Base-by-base conservation (phyloP, 2,113 vertebrate genomes). In the Syrrhaptes paradoxus region DNA sequence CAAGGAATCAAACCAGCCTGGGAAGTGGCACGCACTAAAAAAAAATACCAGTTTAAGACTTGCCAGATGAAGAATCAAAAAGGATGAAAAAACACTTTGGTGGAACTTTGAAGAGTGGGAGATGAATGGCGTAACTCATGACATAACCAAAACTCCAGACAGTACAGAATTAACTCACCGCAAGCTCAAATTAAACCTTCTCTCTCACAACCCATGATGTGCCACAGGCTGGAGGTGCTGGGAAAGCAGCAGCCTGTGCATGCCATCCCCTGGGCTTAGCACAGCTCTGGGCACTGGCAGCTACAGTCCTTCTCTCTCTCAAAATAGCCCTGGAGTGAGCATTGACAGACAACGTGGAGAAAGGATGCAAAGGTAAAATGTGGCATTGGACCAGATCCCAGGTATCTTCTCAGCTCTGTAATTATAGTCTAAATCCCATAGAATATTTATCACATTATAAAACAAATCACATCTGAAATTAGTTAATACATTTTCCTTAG, bases 351-450 rank as follows among this genome's bases (percentile, higher is more conserved):
- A 85, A 78, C 2, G 1, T 3, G 10, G 45, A 65, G 63, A 48
- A 28, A 5, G 21, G 9, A 45, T 4, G 9, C 57, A 59, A 49
- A 81, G 34, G 74, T 41, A 54, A 89, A 87, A 61, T 11, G 54
- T 65, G 78, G 32, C 31, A 6, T 38, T 95, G 77, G 93, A 72
- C 8, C 15, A 34, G 91, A 73, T 75, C 89, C 84, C 87, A 78
- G 54, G 45, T 52, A 46, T 43, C 89, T 61, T 36, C 80, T 85
- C 54, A 80, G 75, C 71, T 71, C 79, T 66, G 51, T 58, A 75
- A 79, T 63, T 58, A 24, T 31, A 55, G 31, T 17, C 55, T 7
- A 62, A 93, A 87, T 34, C 65, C 71, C 62, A 76, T 1, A 34
- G 77, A 81, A 45, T 31, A 78, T 45, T 87, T 75, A 75, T 38